Percentiles rank a stretch among this genome's conserved stretches.
phyloP scores from a whole-genome alignment of 1,140 invertebrate species.

The Drosophila fuyamai region DNA sequence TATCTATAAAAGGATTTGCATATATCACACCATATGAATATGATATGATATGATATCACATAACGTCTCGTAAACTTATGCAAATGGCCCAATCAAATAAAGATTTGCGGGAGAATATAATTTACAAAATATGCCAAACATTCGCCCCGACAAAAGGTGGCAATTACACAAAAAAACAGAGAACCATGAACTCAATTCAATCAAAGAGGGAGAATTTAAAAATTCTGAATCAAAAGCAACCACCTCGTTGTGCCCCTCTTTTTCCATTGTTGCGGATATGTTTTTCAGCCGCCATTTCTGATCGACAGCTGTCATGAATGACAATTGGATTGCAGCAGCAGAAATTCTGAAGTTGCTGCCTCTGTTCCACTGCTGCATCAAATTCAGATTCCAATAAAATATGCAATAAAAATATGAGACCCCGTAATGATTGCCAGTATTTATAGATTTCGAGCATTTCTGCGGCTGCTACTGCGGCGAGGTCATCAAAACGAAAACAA shows the following conservation, averaged over 20 bases:
- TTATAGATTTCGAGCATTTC: constrained; percentile 62
- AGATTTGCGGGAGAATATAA: constrained; percentile 31
- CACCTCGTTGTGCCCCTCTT: constrained; percentile 25
- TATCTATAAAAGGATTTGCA: constrained; percentile 22
- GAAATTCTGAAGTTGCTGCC: constrained; percentile 5
- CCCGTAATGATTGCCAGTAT: constrained; percentile 62
- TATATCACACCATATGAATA: constrained; percentile 16
- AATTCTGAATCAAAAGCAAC: constrained; percentile 56
- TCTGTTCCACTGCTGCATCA: constrained; percentile 8
- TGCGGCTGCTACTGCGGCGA: constrained; percentile 35
- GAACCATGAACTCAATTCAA: constrained; percentile 29
- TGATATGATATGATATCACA: constrained; percentile 29
- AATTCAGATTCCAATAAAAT: constrained; percentile 62
- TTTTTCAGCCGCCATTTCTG: constrained; percentile 75
- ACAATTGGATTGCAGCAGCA: constrained; percentile 70
- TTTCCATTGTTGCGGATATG: constrained; percentile 40
- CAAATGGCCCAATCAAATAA: constrained; percentile 43
- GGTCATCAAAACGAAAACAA: constrained; percentile 77
- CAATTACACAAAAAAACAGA: constrained; percentile 58
- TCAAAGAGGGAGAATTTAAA: constrained; percentile 7
- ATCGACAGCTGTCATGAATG: constrained; percentile 82
- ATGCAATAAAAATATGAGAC: constrained; percentile 79
- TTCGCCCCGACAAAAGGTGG: constrained; percentile 63
- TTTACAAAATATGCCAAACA: constrained; percentile 77
- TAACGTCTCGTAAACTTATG: constrained; percentile 44